Evolutionary conservation across 2,113 vertebrate genomes (phyloP).

Genomic region (Mustelus asterias): DNA sequence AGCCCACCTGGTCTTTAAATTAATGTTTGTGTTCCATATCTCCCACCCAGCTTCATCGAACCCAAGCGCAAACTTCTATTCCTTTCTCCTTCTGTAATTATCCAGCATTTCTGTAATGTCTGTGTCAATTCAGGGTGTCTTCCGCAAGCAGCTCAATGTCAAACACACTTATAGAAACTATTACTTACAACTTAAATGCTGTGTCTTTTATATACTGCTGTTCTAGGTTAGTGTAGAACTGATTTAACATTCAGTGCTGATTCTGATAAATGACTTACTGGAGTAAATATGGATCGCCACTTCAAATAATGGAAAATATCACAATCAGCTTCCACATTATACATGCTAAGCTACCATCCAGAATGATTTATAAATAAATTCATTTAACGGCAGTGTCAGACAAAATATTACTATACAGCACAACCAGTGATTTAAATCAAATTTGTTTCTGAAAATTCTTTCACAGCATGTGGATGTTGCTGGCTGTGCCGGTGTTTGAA

Average conservation of each 20-base stretch:
- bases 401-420: background rate
- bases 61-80: background rate
- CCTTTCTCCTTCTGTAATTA: background rate
- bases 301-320: background rate
- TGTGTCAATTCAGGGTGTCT: background rate
- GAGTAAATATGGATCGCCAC: background rate
- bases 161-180: background rate
- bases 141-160: background rate
- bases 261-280: background rate
- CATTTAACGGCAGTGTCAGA: background rate
- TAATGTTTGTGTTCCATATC: background rate
- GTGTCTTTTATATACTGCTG: background rate
- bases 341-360: background rate
- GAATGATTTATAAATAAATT: background rate
- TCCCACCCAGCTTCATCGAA: background rate
- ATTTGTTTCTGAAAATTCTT: too few species aligned
- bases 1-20: background rate
- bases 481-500: too few species aligned
- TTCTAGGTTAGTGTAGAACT: background rate
- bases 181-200: background rate
- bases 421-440: background rate
- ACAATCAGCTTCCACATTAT: background rate
- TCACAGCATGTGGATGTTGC: too few species aligned
- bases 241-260: background rate
- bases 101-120: background rate